A percentile compares a stretch with the other conserved stretches of the same genome.
Evolutionary conservation across 2,888 invertebrate species (phyloP).

Genomic region (Tuberolachnus salignus): DNA sequence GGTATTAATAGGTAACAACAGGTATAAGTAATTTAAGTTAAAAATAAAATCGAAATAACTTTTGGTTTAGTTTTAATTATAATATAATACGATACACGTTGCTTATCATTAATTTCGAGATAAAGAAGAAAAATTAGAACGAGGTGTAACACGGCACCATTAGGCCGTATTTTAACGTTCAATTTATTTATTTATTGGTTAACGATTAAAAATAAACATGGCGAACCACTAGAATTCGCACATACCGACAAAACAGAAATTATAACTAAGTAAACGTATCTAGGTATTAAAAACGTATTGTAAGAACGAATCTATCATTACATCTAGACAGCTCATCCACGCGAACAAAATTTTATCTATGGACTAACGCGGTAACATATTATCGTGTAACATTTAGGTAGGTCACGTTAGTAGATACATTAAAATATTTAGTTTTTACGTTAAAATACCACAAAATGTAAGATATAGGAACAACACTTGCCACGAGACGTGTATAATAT

Average conservation of each 20-base stretch:
- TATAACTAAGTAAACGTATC: not conserved
- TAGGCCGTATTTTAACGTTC: not conserved
- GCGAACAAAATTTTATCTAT: conserved; percentile 5
- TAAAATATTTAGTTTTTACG: not conserved
- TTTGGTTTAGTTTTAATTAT: too few relatives aligned
- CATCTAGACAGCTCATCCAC: conserved; percentile 36
- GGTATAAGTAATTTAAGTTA: not conserved
- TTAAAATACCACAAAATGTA: too few relatives aligned
- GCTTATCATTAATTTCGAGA: too few relatives aligned
- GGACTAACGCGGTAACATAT: too few relatives aligned
- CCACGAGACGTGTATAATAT: not conserved
- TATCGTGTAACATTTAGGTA: too few relatives aligned
- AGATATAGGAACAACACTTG: conserved; percentile 11
- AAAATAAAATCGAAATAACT: not conserved
- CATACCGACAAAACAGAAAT: not conserved
- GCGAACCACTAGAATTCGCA: not conserved
- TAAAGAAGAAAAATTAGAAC: conserved; percentile 13
- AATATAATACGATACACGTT: too few relatives aligned
- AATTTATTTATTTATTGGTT: conserved; percentile 6
- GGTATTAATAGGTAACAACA: not conserved
- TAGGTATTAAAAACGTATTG: not conserved
- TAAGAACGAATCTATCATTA: conserved; percentile 6
- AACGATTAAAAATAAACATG: conserved; percentile 2
- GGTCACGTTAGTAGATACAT: not conserved
- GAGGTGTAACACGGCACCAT: not conserved